phyloP scores from a whole-genome alignment of 2,113 vertebrate genomes.

The Xiphophorus hellerii region DNA sequence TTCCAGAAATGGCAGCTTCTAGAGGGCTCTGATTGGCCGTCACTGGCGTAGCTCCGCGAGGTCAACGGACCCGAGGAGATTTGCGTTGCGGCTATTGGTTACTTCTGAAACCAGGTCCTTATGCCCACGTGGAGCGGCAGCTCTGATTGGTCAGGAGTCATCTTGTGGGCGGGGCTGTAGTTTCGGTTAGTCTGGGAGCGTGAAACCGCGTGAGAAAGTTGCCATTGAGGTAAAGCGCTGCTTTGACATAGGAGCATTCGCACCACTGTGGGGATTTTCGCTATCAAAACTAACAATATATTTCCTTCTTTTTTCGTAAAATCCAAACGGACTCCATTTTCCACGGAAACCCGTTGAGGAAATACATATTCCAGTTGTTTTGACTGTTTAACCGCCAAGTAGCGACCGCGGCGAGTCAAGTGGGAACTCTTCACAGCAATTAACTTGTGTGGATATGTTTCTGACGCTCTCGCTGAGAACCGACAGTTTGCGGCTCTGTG shows the following conservation, averaged over 20 bases:
- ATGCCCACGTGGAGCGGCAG: conserved; percentile 71
- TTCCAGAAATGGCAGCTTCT: conserved; percentile 71
- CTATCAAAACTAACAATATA: conserved; percentile 55
- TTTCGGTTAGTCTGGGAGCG: conserved; percentile 70
- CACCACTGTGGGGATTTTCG: conserved; percentile 54
- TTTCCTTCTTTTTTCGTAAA: conserved; percentile 26
- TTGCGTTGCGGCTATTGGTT: conserved; percentile 51
- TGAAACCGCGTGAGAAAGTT: conserved; percentile 84
- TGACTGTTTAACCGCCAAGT: conserved; percentile 43
- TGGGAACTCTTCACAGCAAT: conserved; percentile 68
- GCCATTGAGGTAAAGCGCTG: conserved; percentile 70
- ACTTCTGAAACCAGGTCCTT: not conserved
- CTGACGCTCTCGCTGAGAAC: conserved; percentile 36
- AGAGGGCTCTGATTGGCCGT: conserved; percentile 50
- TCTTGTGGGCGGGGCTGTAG: conserved; percentile 49
- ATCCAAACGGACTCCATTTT: conserved; percentile 33
- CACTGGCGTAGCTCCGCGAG: conserved; percentile 52
- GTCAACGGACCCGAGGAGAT: conserved; percentile 50
- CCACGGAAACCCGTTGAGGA: conserved; percentile 26
- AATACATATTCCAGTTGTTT: conserved; percentile 52
- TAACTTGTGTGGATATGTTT: conserved; percentile 70
- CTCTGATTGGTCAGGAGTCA: conserved; percentile 44
- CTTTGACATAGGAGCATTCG: conserved; percentile 22
- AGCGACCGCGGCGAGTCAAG: conserved; percentile 65
- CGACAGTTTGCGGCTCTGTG: conserved; percentile 31